Evolutionary conservation across 2,797 vertebrate species (phyloP), one percentile per base, ranked within the genome.

Genomic region (Chanos chanos): DNA sequence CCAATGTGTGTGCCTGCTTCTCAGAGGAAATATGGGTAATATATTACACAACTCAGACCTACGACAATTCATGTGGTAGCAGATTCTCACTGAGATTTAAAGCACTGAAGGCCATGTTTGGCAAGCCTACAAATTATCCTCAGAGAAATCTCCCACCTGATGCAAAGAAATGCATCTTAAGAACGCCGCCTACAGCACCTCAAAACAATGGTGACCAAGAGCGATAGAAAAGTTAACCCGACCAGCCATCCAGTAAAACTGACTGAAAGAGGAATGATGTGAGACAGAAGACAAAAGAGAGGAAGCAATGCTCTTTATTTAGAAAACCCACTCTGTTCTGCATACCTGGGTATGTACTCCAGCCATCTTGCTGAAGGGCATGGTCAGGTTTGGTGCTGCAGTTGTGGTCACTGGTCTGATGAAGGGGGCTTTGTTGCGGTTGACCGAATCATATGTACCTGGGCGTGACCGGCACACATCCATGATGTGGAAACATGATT

Each of bases 401-500:
- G 79, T 83, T 69, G 94, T 87, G 80, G 86, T 86, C 72, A 94
- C 84, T 53, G 95, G 90, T 87, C 95, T 91, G 77, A 94, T 78
- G 53, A 95, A 91, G 24, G 92, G 87, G 53, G 89, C 84, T 89
- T 97, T 98, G 86, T 91, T 96, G 84, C 93, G 86, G 85, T 93
- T 96, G 77, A 82, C 81, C 45, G 78, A 71, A 70, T 99, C 95
- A 53, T 90, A 93, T 5, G 82, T 72, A 72, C 86, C 86, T 33
- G 93, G 89, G 62, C 93, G 92, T 67, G 87, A 89, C 80, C 94
- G 93, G 86, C 96, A 98, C 80, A 94, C 82, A 76, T 99, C 97
- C 94, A 98, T 97, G 78, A 99, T 94, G 85, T 97, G 96, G 89
- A 98, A 98, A 92, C 94, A 97, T 44, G 95, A 96, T 85, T 97